phyloP scores from a whole-genome alignment of 2,888 invertebrate genomes.

The Drosophila recens region DNA sequence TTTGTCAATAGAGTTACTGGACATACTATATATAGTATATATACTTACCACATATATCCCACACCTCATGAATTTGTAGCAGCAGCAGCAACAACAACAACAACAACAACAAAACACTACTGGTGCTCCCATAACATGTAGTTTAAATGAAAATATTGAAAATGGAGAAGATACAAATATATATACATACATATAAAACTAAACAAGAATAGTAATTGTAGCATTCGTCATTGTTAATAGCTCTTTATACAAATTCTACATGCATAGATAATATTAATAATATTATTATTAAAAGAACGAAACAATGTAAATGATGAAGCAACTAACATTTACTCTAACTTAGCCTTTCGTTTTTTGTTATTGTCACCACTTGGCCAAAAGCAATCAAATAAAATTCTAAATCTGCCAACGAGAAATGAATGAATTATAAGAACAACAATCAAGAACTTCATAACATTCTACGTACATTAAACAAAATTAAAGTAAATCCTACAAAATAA shows the following conservation, averaged over 20 bases:
- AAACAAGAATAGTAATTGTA: constrained; percentile 47
- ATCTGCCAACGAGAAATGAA: constrained; percentile 50
- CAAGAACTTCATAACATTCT: constrained; percentile 56
- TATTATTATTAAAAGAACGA: constrained; percentile 15
- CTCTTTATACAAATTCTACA: constrained; percentile 51
- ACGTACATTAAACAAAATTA: constrained; percentile 25
- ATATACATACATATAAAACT: neutral
- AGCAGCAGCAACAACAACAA: constrained; percentile 22
- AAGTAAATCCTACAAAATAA: constrained; percentile 7
- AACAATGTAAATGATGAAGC: constrained; percentile 33
- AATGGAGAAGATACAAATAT: constrained; percentile 14
- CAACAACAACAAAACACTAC: constrained; percentile 47
- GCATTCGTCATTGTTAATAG: constrained; percentile 68
- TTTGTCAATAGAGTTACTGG: neutral
- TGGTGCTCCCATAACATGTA: constrained; percentile 67
- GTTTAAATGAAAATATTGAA: constrained; percentile 46
- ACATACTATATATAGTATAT: neutral
- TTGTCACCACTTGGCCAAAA: constrained; percentile 51
- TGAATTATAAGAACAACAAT: constrained; percentile 37
- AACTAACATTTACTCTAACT: constrained; percentile 32
- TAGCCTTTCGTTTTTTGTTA: constrained; percentile 33
- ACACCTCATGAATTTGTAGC: constrained; percentile 8
- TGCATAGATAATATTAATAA: constrained; percentile 31
- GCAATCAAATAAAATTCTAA: constrained; percentile 51
- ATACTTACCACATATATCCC: neutral